Base-by-base conservation (phyloP, 1,140 invertebrate species). In the Pseudomyrmex cubaensis region DNA sequence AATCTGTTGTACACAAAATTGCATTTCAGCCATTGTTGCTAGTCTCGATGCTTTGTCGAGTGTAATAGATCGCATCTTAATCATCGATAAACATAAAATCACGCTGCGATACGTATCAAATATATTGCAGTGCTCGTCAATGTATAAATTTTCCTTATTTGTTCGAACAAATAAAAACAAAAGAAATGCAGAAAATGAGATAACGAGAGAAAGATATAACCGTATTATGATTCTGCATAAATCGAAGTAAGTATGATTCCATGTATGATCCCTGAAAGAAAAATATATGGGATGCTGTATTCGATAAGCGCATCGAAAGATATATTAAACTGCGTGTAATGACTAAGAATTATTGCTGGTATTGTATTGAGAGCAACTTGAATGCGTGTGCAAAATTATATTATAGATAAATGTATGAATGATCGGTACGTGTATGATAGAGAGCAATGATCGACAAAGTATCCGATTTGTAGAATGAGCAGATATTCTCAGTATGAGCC, bases 331-430 rank as follows among this genome's bases (percentile, higher is more conserved):
- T 84, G 12, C 12, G 61, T 69, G 20, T 85, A 76, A 61, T n/a
- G 66, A 48, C 20, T 80, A 73, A 86, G 46, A 63, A 74, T 57
- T 86, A 76, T 72, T 61, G 54, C 48, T 87, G 56, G 52, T 46
- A 69, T n/a, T 20, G 15, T 87, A 35, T 35, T 35, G 35, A 86
- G 64, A 75, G 66, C 78, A 72, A 83, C 77, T 77, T 64, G 72
- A 70, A 50, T 83, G 70, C 76, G 52, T 83, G 52, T 86, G 64
- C 64, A 86, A 83, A 83, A 86, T 63, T 72, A 86, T 25, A 82
- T 52, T 82, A 75, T 70, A 82, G 44, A 64, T 48, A 64, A 77
- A 72, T 57, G 50, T 83, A 75, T 83, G 73, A 62, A 61, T 57
- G 62, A 73, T 17, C 69, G 52, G 5, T 67, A 82, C 50, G 15